A percentile compares a stretch with the other conserved stretches of the same genome.
Conservation (phyloP, 1,140 invertebrate species). For the Drosophila lini region DNA sequence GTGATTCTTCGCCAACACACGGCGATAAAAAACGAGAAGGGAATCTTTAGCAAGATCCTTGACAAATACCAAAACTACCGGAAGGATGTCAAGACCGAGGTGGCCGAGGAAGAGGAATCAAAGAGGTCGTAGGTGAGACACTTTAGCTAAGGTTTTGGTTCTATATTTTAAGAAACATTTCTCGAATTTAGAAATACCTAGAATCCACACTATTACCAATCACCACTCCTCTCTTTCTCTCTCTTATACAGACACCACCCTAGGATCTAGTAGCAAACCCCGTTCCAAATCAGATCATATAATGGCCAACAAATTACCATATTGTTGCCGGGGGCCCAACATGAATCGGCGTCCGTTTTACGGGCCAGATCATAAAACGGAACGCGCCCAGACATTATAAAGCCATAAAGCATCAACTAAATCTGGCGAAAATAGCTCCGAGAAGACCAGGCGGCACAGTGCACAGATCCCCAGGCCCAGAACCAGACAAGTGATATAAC, state of each 20-base stretch:
- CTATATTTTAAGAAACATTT: background rate
- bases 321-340: slow-evolving; percentile 41
- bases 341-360: slow-evolving; percentile 65
- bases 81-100: background rate
- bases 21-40: slow-evolving; percentile 6
- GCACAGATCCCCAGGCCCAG: slow-evolving; percentile 4
- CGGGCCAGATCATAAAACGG: slow-evolving; percentile 68
- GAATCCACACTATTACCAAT: background rate
- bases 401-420: slow-evolving; percentile 76
- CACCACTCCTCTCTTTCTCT: no score
- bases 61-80: slow-evolving; percentile 1
- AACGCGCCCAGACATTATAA: slow-evolving; percentile 70
- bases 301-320: slow-evolving; percentile 44
- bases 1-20: slow-evolving; percentile 20
- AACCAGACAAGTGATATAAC: slow-evolving; percentile 31
- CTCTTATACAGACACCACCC: background rate
- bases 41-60: slow-evolving; percentile 24
- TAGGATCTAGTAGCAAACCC: background rate
- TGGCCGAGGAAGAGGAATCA: slow-evolving; percentile 4
- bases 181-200: background rate
- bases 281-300: slow-evolving; percentile 16
- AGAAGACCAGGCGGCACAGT: slow-evolving; percentile 24
- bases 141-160: background rate
- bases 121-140: slow-evolving; percentile 21
- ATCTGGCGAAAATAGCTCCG: slow-evolving; percentile 62